These are phyloP conservation scores for Luidia sarsii DNA, from an alignment of 53 echinoderm and acorn worm species.

Conservation along the genomic window DNA sequence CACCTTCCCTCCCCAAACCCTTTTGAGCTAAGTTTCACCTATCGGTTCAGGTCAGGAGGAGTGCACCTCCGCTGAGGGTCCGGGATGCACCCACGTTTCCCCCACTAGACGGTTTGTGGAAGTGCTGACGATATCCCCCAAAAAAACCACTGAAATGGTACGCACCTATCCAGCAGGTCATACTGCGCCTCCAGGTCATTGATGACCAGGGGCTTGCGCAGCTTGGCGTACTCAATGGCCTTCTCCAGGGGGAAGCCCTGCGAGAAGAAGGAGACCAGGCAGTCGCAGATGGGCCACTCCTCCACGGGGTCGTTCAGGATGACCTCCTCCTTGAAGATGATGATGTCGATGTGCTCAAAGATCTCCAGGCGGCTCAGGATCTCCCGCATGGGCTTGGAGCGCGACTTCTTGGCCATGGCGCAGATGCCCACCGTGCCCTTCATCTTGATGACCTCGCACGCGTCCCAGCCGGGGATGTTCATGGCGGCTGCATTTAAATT, in stretches of 20 bases:
- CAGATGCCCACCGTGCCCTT: conserved; percentile 87
- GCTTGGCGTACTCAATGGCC: conserved; percentile 87
- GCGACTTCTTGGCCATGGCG: conserved; percentile 95
- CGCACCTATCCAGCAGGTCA: conserved; percentile 85
- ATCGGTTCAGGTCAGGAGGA: too few relatives aligned
- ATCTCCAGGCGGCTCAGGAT: conserved; percentile 86
- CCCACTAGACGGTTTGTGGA: too few relatives aligned
- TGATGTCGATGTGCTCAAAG: conserved; percentile 82
- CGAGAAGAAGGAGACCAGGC: conserved; percentile 93
- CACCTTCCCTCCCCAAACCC: too few relatives aligned
- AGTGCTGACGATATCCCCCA: too few relatives aligned
- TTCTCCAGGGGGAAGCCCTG: conserved; percentile 94
- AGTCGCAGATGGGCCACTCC: conserved; percentile 88
- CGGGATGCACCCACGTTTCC: too few relatives aligned
- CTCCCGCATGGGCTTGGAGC: conserved; percentile 98
- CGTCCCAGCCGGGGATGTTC: conserved; percentile 58
- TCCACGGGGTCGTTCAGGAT: conserved; percentile 91
- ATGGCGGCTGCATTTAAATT: not conserved
- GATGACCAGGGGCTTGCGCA: conserved; percentile 84
- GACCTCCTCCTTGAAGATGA: conserved; percentile 88
- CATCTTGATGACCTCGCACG: conserved; percentile 64
- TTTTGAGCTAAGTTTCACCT: too few relatives aligned
- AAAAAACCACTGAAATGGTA: too few relatives aligned
- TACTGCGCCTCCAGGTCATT: conserved; percentile 90
- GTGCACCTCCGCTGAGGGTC: too few relatives aligned